phyloP scores from a whole-genome alignment of 2,888 invertebrate species.

The Argyra leucocephala region DNA sequence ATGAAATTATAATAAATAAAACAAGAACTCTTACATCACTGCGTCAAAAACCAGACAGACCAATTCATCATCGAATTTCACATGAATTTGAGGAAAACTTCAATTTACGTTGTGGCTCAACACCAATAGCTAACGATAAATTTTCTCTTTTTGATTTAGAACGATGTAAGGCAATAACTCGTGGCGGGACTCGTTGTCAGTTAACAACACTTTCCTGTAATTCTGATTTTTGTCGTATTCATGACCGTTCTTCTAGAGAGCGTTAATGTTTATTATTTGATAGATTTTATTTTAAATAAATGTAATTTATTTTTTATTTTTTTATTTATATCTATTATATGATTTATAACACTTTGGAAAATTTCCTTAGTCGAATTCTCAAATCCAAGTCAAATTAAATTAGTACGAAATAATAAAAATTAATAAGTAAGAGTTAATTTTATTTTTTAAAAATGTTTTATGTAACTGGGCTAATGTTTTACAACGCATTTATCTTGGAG shows the following conservation, averaged over 20 bases:
- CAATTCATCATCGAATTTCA: background rate
- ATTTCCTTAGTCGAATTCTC: too few species aligned
- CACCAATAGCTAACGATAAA: background rate
- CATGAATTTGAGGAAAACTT: background rate
- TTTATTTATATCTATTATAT: too few species aligned
- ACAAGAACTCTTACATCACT: background rate
- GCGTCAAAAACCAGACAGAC: background rate
- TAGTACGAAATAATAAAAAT: too few species aligned
- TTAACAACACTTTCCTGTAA: constrained; percentile 8
- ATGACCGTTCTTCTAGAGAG: constrained; percentile 15
- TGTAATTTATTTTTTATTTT: too few species aligned
- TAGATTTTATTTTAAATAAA: too few species aligned
- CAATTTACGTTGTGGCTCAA: background rate
- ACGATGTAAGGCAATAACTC: constrained; percentile 18
- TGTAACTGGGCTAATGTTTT: too few species aligned
- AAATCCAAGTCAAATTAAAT: too few species aligned
- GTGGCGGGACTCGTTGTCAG: constrained; percentile 18
- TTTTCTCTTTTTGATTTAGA: background rate
- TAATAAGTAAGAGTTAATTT: too few species aligned
- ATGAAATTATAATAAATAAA: background rate
- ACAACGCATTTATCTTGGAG: too few species aligned
- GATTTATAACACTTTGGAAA: too few species aligned
- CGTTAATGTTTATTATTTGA: too few species aligned
- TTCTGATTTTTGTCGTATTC: constrained; percentile 18
- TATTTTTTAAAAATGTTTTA: too few species aligned